A percentile compares a stretch with the other conserved stretches of the same genome.
Evolutionary conservation across 2,888 invertebrate genomes (phyloP).

Genomic region (Athalia rosae): DNA sequence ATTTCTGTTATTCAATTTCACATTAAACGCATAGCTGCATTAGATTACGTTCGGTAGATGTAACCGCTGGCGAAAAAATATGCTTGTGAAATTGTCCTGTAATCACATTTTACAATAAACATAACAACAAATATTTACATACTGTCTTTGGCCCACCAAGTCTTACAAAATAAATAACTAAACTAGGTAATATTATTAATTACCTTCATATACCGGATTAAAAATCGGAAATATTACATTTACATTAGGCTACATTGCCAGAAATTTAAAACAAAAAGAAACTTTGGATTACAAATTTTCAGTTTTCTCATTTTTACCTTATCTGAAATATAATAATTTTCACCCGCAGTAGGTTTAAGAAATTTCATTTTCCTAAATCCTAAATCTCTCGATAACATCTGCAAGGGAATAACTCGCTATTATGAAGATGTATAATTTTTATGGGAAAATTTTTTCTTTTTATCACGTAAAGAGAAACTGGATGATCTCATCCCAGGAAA

Average conservation of each 20-base stretch:
- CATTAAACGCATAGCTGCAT: conserved; percentile 42
- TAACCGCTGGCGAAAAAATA: conserved; percentile 12
- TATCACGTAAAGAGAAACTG: background rate
- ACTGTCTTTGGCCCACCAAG: conserved; percentile 42
- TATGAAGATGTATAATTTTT: conserved; percentile 3
- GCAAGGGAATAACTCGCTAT: background rate
- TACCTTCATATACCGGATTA: no score
- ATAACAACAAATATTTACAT: conserved; percentile 31
- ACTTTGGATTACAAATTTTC: conserved; percentile 18
- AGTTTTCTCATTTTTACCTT: conserved; percentile 1
- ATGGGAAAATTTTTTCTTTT: background rate
- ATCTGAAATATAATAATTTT: conserved; percentile 41
- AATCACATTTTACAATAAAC: conserved; percentile 24
- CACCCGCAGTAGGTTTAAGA: conserved; percentile 24
- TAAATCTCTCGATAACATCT: conserved; percentile 13
- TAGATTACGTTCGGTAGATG: conserved; percentile 31
- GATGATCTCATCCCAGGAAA: background rate
- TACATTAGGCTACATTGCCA: background rate
- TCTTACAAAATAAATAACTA: conserved; percentile 23
- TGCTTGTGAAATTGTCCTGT: conserved; percentile 43
- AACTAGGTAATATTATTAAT: conserved; percentile 8
- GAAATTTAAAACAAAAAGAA: background rate
- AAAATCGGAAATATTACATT: background rate
- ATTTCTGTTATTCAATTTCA: conserved; percentile 20
- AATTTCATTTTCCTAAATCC: conserved; percentile 30